Percentiles rank a stretch among this genome's conserved stretches.
Conservation (phyloP, 2,797 vertebrate species). For the Crenichthys baileyi region DNA sequence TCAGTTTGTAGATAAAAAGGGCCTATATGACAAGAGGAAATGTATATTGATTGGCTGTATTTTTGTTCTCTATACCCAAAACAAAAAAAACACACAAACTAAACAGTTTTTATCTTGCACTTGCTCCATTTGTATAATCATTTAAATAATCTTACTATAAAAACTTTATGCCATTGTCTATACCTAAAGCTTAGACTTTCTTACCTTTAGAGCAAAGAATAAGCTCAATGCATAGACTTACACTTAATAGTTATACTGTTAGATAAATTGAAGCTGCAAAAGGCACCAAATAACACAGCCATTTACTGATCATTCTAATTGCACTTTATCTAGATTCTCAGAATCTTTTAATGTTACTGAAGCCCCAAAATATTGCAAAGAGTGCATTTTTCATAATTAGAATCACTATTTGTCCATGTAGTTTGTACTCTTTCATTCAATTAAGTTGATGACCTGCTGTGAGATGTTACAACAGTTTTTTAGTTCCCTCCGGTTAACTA, state of each 20-base stretch:
- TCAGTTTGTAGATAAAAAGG: too few species aligned
- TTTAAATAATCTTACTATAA: neutral
- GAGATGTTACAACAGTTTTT: neutral
- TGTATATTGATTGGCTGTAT: too few species aligned
- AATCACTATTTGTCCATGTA: neutral
- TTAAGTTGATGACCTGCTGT: conserved; percentile 12
- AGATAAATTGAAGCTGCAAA: neutral
- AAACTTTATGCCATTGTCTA: neutral
- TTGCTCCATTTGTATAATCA: neutral
- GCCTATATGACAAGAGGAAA: too few species aligned
- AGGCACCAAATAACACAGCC: neutral
- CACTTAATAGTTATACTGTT: neutral
- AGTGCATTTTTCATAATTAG: conserved; percentile 4
- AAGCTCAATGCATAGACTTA: neutral
- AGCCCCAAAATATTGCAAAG: neutral
- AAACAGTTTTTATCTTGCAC: too few species aligned
- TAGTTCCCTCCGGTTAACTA: neutral
- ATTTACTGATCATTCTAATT: neutral
- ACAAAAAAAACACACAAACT: too few species aligned
- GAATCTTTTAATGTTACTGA: conserved; percentile 4
- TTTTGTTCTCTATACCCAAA: too few species aligned
- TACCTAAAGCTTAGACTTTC: neutral
- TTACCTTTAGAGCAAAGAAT: neutral
- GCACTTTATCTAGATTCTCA: neutral
- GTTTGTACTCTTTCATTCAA: neutral